phyloP scores from a whole-genome alignment of 2,113 vertebrate species.

The Mus spicilegus region DNA sequence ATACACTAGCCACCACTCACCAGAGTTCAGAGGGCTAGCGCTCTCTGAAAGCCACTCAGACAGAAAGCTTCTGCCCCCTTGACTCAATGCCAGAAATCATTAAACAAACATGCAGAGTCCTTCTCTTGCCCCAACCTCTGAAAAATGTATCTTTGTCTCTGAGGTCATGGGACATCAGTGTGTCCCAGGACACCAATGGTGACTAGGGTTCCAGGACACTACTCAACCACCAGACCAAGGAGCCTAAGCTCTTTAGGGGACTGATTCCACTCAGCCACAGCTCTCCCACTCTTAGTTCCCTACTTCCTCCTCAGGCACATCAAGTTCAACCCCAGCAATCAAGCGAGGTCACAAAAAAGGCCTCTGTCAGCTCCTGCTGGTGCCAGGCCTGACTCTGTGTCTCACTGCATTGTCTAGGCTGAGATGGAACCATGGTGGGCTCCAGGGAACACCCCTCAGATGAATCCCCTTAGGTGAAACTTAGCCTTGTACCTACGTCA shows the following conservation, averaged over 20 bases:
- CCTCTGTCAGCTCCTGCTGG: not conserved
- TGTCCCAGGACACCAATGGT: not conserved
- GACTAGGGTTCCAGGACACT: not conserved
- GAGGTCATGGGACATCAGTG: not conserved
- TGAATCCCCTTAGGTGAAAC: not conserved
- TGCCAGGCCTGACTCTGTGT: not conserved
- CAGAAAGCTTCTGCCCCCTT: not conserved
- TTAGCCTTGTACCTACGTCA: not conserved
- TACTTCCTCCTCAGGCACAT: not conserved
- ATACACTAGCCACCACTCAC: not conserved
- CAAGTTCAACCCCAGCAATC: not conserved
- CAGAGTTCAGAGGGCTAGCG: not conserved
- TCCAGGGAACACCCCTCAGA: not conserved
- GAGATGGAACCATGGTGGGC: not conserved
- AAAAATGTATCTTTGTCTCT: not conserved
- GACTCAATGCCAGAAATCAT: not conserved
- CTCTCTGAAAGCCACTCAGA: not conserved
- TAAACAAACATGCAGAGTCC: not conserved
- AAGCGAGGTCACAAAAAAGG: not conserved
- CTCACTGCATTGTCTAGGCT: not conserved
- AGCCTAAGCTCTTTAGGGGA: not conserved
- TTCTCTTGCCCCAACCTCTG: not conserved
- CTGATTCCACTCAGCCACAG: not conserved
- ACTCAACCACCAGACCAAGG: not conserved
- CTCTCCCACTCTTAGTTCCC: not conserved